Conservation (phyloP, 1,140 invertebrate species). For the Lineus longissimus region DNA sequence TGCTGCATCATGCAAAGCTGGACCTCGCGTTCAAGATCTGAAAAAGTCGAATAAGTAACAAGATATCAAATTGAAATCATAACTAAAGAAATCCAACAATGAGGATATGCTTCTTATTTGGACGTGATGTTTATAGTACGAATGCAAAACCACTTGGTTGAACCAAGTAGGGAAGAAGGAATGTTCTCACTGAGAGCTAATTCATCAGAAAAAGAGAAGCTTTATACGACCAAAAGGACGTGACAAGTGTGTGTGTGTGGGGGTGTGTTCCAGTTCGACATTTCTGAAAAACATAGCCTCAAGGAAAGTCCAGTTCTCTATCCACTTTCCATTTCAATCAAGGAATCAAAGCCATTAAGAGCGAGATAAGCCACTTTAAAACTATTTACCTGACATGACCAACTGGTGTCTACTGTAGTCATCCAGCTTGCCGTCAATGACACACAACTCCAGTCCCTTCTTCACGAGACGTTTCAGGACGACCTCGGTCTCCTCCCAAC, state of each 20-base stretch:
- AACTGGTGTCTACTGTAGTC: conserved; percentile 33
- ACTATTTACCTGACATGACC: conserved; percentile 38
- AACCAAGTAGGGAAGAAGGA: too few species aligned
- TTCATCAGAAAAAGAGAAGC: too few species aligned
- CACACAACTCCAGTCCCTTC: conserved; percentile 39
- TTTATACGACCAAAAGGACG: too few species aligned
- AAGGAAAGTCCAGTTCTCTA: too few species aligned
- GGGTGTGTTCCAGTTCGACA: too few species aligned
- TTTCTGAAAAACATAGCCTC: too few species aligned
- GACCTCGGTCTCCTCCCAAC: conserved; percentile 29
- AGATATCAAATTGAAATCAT: background rate
- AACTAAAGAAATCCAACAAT: conserved; percentile 1
- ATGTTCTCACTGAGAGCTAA: too few species aligned
- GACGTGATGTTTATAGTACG: background rate
- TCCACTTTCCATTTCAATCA: too few species aligned
- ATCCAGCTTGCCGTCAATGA: conserved; percentile 34
- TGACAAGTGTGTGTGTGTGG: too few species aligned
- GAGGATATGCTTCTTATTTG: background rate
- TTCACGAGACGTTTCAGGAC: conserved; percentile 32
- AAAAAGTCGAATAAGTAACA: conserved; percentile 4
- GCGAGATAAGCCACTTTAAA: too few species aligned
- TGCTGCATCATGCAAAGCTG: conserved; percentile 29
- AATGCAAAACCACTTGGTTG: background rate
- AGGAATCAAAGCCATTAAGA: too few species aligned
- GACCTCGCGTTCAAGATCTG: conserved; percentile 38